Percentiles rank a stretch among this genome's conserved stretches.
phyloP scores from a whole-genome alignment of 2,113 vertebrate species.

The Ovis canadensis region DNA sequence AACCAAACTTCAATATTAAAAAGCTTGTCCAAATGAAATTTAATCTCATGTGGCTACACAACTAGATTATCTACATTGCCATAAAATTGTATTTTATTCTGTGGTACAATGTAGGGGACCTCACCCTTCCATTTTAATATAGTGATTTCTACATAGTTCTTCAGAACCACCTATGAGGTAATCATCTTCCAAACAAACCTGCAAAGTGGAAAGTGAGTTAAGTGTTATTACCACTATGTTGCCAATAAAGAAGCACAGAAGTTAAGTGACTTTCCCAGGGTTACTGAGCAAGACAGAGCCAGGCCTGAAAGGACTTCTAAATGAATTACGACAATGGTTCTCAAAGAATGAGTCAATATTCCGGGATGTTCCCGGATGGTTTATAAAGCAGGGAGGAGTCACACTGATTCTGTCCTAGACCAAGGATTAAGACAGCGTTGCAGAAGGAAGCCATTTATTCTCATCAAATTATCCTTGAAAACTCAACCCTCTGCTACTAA shows the following conservation, averaged over 20 bases:
- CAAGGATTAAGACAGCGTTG: background rate
- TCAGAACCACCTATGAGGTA: background rate
- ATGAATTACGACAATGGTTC: background rate
- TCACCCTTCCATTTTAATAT: background rate
- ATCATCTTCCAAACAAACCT: slow-evolving; percentile 6
- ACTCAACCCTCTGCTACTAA: background rate
- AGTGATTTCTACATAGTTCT: background rate
- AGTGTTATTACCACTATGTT: background rate
- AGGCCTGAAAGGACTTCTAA: background rate
- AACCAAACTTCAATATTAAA: background rate
- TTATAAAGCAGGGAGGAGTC: background rate
- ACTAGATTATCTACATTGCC: background rate
- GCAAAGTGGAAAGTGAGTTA: background rate
- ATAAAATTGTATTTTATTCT: background rate
- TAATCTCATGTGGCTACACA: background rate
- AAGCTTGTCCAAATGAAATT: background rate
- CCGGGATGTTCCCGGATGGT: background rate
- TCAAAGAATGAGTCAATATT: background rate
- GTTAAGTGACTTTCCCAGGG: background rate
- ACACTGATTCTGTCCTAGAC: background rate
- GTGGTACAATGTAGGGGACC: background rate
- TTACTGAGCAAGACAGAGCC: background rate
- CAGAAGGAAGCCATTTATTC: background rate
- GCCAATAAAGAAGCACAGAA: background rate
- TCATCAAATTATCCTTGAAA: background rate